Conservation (phyloP, 2,888 invertebrate genomes). For the Stegana nigrithorax region DNA sequence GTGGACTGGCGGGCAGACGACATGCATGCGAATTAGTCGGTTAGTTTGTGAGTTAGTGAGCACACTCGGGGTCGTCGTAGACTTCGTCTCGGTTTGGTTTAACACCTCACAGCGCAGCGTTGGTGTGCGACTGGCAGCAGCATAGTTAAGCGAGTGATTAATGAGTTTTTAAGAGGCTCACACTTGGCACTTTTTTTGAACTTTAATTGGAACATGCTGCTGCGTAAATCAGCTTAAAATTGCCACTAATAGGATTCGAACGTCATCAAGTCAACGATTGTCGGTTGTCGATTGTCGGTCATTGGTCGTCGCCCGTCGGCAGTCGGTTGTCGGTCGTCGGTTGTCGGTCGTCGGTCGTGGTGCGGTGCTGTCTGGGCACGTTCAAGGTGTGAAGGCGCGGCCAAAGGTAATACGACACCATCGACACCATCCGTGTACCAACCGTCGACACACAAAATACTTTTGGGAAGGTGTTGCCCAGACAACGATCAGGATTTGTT, state of each 20-base stretch:
- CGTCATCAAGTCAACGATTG: too few relatives aligned
- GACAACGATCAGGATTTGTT: not conserved
- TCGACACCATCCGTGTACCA: not conserved
- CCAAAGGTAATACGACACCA: slow-evolving; percentile 4
- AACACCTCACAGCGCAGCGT: too few relatives aligned
- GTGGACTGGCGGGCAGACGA: not conserved
- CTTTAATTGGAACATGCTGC: slow-evolving; percentile 64
- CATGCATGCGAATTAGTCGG: slow-evolving; percentile 20
- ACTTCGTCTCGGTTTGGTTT: not conserved
- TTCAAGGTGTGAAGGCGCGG: slow-evolving; percentile 15
- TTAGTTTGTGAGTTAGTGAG: not conserved
- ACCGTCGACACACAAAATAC: not conserved
- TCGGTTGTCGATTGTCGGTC: too few relatives aligned
- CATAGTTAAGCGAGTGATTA: slow-evolving; percentile 67
- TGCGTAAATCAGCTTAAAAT: slow-evolving; percentile 65
- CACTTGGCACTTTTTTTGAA: slow-evolving; percentile 54
- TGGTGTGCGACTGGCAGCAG: not conserved
- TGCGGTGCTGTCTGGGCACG: not conserved
- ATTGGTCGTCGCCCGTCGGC: too few relatives aligned
- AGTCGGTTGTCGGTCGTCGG: too few relatives aligned
- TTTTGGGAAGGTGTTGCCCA: slow-evolving; percentile 9
- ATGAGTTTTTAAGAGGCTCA: slow-evolving; percentile 68
- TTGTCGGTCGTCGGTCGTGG: too few relatives aligned
- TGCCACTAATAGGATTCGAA: slow-evolving; percentile 37
- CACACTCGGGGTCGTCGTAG: not conserved